Evolutionary conservation across 2,113 vertebrate species (phyloP).

Genomic region (Scartelaos histophorus): DNA sequence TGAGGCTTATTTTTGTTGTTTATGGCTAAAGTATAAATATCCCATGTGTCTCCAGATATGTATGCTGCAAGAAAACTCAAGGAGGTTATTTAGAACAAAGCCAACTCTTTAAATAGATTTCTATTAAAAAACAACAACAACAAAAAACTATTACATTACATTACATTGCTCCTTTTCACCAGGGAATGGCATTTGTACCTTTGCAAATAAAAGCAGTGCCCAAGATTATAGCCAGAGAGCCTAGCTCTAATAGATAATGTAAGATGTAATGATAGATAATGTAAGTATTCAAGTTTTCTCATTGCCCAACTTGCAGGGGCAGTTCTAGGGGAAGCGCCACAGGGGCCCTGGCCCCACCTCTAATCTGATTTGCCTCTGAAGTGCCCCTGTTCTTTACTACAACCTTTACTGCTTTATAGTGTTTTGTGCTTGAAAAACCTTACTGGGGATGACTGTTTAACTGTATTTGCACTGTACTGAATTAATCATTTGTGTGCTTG

Average conservation of each 20-base stretch:
- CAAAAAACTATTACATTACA: no score
- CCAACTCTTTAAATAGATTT: not conserved
- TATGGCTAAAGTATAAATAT: conserved; percentile 23
- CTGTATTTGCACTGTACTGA: no score
- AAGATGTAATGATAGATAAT: conserved; percentile 54
- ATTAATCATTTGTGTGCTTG: no score
- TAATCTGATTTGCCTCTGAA: no score
- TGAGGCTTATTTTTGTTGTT: conserved; percentile 1
- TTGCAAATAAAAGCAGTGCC: conserved; percentile 53
- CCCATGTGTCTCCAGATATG: conserved; percentile 68
- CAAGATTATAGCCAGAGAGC: conserved; percentile 48
- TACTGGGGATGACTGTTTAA: no score
- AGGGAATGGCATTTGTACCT: conserved; percentile 56
- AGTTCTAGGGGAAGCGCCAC: no score
- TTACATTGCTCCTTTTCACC: not conserved
- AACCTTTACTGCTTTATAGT: no score
- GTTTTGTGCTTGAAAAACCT: no score
- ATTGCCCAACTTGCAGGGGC: not conserved
- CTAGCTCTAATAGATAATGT: conserved; percentile 51
- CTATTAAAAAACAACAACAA: not conserved
- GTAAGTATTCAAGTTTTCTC: conserved; percentile 36
- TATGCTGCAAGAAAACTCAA: conserved; percentile 56
- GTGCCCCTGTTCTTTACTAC: no score
- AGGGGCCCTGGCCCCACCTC: no score
- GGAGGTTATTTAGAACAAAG: conserved; percentile 67